These are phyloP conservation scores for Salvelinus namaycush DNA, from an alignment of 2,113 vertebrate species.

Conservation along the genomic window DNA sequence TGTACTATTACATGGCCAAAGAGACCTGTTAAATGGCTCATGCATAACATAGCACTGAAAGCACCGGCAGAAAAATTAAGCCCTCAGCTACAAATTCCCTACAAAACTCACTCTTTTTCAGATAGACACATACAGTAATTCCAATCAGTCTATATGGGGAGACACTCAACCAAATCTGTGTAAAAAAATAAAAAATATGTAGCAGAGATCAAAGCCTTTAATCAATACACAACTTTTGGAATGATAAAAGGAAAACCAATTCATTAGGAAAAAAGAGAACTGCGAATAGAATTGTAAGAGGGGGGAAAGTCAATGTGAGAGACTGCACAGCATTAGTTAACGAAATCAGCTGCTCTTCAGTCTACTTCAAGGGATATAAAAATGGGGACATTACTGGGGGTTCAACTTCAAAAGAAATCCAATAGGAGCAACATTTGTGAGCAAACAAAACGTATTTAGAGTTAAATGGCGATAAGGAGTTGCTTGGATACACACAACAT, in stretches of 20 bases:
- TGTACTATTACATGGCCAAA: background rate
- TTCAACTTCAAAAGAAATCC: conserved; percentile 4
- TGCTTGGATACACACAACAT: background rate
- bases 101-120: background rate
- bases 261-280: conserved; percentile 1
- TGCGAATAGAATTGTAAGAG: conserved; percentile 6
- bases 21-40: background rate
- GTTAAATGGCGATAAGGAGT: background rate
- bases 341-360: background rate
- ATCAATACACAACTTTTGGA: conserved; percentile 7
- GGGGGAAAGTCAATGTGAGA: conserved; percentile 3
- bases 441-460: background rate
- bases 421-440: background rate
- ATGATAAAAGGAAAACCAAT: background rate
- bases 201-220: background rate
- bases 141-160: background rate
- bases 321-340: conserved; percentile 7
- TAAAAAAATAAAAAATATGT: background rate
- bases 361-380: background rate
- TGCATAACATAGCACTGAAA: background rate
- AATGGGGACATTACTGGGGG: background rate
- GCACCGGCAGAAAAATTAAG: background rate
- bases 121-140: background rate
- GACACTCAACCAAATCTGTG: background rate
- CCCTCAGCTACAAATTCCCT: background rate